Evolutionary conservation across 2,797 vertebrate genomes (phyloP), one percentile per base, ranked within the genome.

Genomic region (Microhierax caerulescens): DNA sequence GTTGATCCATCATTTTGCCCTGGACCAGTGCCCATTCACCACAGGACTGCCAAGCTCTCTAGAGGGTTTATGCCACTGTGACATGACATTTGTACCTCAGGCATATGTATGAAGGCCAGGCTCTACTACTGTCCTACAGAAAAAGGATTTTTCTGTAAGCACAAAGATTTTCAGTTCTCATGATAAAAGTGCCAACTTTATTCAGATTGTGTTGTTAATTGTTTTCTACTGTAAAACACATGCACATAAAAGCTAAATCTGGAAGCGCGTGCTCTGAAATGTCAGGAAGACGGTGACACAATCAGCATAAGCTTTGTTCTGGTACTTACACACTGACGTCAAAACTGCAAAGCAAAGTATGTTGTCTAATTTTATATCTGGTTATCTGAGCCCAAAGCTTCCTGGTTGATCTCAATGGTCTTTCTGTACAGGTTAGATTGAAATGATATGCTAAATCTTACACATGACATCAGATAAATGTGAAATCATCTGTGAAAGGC

Each of bases 401-500:
- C 28, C 9, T 27, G 5, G 8, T 27, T 73, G 61, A 88, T 88
- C 64, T 65, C 63, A 90, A 65, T 86, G 36, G 20, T 78, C 8
- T 1, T 90, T 90, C 53, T 78, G 21, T 50, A 68, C 27, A 68
- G 53, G 50, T 41, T n/a, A 72, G 27, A 75, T 27, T 81, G 41
- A 78, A 95, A 91, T 5, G 3, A 75, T 69, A 91, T 27, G 54
- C 50, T 78, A 73, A 86, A 79, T 86, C 54, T 94, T 88, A 63
- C 59, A 80, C 39, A 25, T 47, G 15, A 36, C 57, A 69, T 65
- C 65, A 76, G 69, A 45, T 70, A 79, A 92, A 92, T 88, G 63
- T 86, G 61, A 93, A 97, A 95, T 83, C 51, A 73, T 25, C 54
- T 47, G 50, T 88, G 54, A 90, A 92, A 93, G n/a, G n/a, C 43